phyloP scores from a whole-genome alignment of 2,113 vertebrate genomes.

The Mohoua ochrocephala region DNA sequence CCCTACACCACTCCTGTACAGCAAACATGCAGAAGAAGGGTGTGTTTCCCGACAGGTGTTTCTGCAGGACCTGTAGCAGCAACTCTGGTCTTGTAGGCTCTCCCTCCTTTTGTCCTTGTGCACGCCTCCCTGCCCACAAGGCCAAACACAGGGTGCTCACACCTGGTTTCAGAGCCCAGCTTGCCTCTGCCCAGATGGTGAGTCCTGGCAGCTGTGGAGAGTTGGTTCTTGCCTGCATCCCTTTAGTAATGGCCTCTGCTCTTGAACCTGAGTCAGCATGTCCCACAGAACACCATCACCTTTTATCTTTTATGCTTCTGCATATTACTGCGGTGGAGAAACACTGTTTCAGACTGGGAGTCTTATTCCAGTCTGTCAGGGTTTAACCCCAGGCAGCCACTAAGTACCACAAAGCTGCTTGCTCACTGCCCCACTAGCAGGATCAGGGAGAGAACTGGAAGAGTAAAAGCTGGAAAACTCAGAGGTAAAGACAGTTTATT shows the following conservation, averaged over 20 bases:
- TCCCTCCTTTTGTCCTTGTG: neutral
- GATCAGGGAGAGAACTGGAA: neutral
- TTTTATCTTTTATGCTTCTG: neutral
- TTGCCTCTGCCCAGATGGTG: neutral
- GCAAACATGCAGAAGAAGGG: fast-evolving
- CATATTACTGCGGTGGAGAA: neutral
- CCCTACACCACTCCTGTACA: fast-evolving
- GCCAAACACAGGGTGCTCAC: neutral
- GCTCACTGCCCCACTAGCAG: neutral
- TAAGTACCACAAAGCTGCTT: neutral
- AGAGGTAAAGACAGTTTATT: neutral
- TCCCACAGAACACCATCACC: neutral
- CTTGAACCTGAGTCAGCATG: neutral
- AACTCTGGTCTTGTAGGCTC: neutral
- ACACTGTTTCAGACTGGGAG: neutral
- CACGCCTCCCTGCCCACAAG: neutral
- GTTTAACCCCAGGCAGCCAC: neutral
- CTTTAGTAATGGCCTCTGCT: neutral
- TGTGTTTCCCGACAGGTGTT: neutral
- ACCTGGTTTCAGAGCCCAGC: neutral
- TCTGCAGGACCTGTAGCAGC: neutral
- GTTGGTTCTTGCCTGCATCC: neutral
- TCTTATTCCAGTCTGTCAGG: neutral
- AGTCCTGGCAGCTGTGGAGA: neutral
- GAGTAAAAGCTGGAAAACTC: neutral